Evolutionary conservation across 2,113 vertebrate genomes (phyloP), one percentile per base, ranked within the genome.

Genomic region (Loxodonta africana): DNA sequence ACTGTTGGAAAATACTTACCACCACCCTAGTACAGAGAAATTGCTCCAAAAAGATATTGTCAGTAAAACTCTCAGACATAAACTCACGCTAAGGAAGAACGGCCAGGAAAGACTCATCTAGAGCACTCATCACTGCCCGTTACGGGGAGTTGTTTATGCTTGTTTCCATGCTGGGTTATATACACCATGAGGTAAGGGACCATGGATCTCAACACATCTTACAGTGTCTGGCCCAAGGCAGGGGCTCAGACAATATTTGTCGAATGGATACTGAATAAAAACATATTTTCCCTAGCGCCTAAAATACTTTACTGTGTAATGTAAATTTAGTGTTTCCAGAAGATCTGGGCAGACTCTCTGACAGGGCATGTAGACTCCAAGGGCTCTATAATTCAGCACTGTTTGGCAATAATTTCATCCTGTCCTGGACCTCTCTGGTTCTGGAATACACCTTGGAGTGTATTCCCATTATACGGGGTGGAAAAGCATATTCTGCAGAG

Each of bases 301-400:
- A 77, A 73, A 96, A 77, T 65, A 93, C 37, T 37, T 37, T 37
- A 37, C 5, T 51, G 63, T 48, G 17, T 37, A 26, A 69, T 51
- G 65, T 44, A 83, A 77, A 87, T 53, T 57, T 60, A 20, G 48
- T 78, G 41, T 94, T 90, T 95, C 88, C n/a, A 69, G 85, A 30
- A 30, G 14, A 80, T 74, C 25, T 20, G n/a, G 71, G 53, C 18
- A 6, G 26, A 63, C 30, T 67, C 80, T 81, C 80, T 81, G 51
- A 17, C 1, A 60, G 26, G 15, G 15, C 46, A 26, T 0, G 3
- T 5, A 20, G 9, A 77, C 80, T 46, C 67, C 28, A 48, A 76
- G 17, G 3, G 11, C 53, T 78, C 62, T 12, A 0, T 4, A 51
- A 10, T 63, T 76, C 8, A 62, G 46, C 41, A 30, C 37, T 48